These are phyloP conservation scores for Bufotes viridis DNA, from an alignment of 2,797 vertebrate species.

Conservation along the genomic window DNA sequence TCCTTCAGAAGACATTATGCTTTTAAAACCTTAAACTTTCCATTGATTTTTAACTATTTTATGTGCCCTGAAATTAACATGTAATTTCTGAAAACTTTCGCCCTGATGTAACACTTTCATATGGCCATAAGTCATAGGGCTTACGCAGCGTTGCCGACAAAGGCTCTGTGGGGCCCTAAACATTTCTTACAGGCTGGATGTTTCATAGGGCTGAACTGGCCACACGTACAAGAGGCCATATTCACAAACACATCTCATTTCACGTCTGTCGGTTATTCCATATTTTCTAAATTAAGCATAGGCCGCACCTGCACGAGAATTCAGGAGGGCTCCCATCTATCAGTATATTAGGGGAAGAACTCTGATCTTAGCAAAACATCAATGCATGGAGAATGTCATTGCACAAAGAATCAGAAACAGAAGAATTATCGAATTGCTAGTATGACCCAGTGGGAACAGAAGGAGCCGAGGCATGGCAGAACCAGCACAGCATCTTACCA, in stretches of 20 bases:
- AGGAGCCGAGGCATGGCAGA: no score
- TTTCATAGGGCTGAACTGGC: neutral
- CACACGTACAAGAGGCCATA: neutral
- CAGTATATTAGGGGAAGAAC: no score
- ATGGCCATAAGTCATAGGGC: constrained; percentile 58
- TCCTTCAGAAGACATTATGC: constrained; percentile 82
- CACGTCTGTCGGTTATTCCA: neutral
- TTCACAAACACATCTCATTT: neutral
- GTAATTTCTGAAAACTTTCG: constrained; percentile 67
- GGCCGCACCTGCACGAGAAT: no score
- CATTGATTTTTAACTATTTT: constrained; percentile 84
- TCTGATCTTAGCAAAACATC: no score
- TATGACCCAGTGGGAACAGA: no score
- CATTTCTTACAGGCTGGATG: neutral
- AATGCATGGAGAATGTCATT: no score
- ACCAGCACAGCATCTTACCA: no score
- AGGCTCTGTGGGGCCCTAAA: neutral
- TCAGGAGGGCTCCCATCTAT: no score
- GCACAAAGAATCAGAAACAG: no score
- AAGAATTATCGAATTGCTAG: no score
- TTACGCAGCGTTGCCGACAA: constrained; percentile 41
- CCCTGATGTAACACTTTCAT: constrained; percentile 69
- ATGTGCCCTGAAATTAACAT: constrained; percentile 82
- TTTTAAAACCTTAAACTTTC: constrained; percentile 83
- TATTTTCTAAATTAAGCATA: neutral